Base-by-base conservation (phyloP, 2,797 vertebrate genomes). In the Lepilemur ruficaudatus region DNA sequence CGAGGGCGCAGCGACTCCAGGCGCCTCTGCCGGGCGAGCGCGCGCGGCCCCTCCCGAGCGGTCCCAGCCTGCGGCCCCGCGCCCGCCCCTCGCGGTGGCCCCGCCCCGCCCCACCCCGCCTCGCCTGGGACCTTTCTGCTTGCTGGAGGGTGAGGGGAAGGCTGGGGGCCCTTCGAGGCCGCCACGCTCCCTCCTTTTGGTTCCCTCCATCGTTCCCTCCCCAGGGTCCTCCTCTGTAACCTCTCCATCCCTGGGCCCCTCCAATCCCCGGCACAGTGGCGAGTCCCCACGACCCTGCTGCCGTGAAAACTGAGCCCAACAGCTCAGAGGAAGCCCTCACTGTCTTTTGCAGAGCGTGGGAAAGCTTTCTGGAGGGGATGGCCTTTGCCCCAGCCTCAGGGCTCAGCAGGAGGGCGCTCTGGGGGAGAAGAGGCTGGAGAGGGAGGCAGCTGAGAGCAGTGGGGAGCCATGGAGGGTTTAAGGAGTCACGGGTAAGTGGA, bases 21-120 rank as follows among this genome's bases (percentile, higher is more conserved):
- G 69, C 41, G 70, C 79, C 87, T 96, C 65, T 93, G 91, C 82
- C 4, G 0, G 63, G 94, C 41, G 7, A 92, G 84, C 87, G 75
- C 85, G 87, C 22, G 82, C 75, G 3, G 89, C 94, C 96, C 91
- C 95, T 90, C 97, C 95, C 75, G 38, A 84, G 91, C 94, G 2
- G 18, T 76, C 89, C 52, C 0, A 17, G 87, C 84, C 82, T 2
- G 32, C 7, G 12, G 75, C 73, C 48, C 41, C 0, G 57, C 17
- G 59, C 69, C 78, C 82, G 89, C 83, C 93, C 73, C n/a, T 61
- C 22, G 1, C 25, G 23, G 72, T 55, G 91, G 96, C 94, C 95
- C 95, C 92, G 89, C 95, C 94, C 97, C 86, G 83, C 92, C 95
- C 59, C 73, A 59, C 85, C 52, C 57, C 50, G 46, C 55, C 89